Conservation (phyloP, 2,888 invertebrate species). For the Athetis lepigone region DNA sequence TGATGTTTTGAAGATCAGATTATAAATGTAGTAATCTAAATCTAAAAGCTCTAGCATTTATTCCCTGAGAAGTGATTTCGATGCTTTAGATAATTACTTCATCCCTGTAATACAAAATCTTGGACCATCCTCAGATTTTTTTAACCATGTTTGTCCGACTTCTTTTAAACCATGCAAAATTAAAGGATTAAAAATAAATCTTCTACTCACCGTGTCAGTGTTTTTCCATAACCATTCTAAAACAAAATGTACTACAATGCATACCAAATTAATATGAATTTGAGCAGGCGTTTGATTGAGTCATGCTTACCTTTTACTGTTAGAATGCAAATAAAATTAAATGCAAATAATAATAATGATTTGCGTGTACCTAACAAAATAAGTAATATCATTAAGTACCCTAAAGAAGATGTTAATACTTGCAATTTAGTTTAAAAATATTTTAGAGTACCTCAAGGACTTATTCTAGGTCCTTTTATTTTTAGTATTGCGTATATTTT, state of each 20-base stretch:
- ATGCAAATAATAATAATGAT: slow-evolving; percentile 6
- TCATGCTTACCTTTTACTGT: slow-evolving; percentile 78
- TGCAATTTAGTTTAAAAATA: background rate
- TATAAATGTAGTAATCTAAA: no score
- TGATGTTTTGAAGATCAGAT: no score
- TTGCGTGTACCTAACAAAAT: background rate
- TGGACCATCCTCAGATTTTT: no score
- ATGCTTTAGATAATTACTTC: no score
- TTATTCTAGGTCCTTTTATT: slow-evolving; percentile 2
- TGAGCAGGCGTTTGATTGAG: slow-evolving; percentile 68
- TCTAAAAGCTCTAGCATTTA: no score
- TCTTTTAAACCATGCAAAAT: slow-evolving; percentile 43
- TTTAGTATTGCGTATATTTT: background rate
- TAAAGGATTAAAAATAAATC: slow-evolving; percentile 13
- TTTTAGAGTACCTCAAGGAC: slow-evolving; percentile 32
- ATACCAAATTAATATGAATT: slow-evolving; percentile 61
- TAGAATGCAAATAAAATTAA: slow-evolving; percentile 39
- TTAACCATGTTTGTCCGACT: no score
- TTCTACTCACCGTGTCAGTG: slow-evolving; percentile 75
- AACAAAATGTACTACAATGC: slow-evolving; percentile 71
- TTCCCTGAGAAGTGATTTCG: no score
- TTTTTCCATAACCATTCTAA: slow-evolving; percentile 71
- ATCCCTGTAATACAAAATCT: no score
- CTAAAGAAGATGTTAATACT: background rate
- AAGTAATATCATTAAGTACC: slow-evolving; percentile 1